These are phyloP conservation scores for Rutilus rutilus DNA, from an alignment of 2,113 vertebrate species.

Conservation along the genomic window DNA sequence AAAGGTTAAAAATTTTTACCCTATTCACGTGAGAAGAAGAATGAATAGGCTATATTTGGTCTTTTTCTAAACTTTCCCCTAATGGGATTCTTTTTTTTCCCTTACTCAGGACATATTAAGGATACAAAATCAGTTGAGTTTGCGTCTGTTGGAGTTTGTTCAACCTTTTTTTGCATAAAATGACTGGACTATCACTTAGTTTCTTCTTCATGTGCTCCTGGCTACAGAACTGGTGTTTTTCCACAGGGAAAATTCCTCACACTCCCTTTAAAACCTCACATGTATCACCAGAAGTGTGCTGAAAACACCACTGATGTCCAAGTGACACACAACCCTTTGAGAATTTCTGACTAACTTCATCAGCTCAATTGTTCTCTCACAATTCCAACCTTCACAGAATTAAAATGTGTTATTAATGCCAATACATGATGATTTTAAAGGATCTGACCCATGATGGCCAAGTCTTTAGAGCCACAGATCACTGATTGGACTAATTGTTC, in stretches of 20 bases:
- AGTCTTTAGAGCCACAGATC: neutral
- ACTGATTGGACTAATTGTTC: neutral
- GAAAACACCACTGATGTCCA: neutral
- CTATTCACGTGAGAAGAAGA: too few relatives aligned
- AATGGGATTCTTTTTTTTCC: too few relatives aligned
- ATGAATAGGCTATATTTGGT: too few relatives aligned
- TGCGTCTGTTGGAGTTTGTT: too few relatives aligned
- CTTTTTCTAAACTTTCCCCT: too few relatives aligned
- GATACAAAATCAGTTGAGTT: too few relatives aligned
- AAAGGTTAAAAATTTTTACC: too few relatives aligned
- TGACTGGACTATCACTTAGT: too few relatives aligned
- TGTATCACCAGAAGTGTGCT: conserved; percentile 5
- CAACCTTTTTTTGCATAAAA: too few relatives aligned
- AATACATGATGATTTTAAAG: neutral
- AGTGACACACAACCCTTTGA: neutral
- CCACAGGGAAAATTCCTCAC: conserved; percentile 8
- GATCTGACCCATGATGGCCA: neutral
- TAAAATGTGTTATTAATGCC: neutral
- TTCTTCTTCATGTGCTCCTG: too few relatives aligned
- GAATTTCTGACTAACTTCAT: neutral
- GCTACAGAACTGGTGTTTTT: neutral
- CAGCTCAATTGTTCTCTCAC: too few relatives aligned
- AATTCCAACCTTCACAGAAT: neutral
- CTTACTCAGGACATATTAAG: too few relatives aligned
- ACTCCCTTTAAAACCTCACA: conserved; percentile 16